Conservation (phyloP, 2,888 invertebrate genomes). For the Aphrophora alni region DNA sequence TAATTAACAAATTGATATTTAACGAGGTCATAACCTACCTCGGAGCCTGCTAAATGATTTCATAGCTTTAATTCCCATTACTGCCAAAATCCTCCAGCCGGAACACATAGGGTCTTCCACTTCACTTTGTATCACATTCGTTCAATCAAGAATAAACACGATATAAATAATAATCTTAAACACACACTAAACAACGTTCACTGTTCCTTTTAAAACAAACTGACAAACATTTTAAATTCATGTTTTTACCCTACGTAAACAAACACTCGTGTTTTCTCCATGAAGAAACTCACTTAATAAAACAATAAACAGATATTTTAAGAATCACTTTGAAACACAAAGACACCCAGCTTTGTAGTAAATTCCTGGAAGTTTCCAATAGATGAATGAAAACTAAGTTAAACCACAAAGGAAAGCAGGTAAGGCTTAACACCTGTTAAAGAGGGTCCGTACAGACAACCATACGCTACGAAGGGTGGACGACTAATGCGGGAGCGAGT, state of each 20-base stretch:
- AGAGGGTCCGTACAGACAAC: background rate
- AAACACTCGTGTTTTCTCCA: background rate
- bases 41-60: constrained; percentile 86
- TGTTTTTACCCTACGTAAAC: background rate
- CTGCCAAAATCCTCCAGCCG: constrained; percentile 56
- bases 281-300: background rate
- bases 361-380: background rate
- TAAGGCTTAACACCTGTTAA: background rate
- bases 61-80: constrained; percentile 89
- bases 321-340: background rate
- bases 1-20: background rate
- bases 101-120: constrained; percentile 29
- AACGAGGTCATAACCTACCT: constrained; percentile 63
- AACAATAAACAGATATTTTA: background rate
- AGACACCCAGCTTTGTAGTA: background rate
- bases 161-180: background rate
- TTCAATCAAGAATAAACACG: background rate
- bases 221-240: background rate
- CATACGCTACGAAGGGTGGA: background rate
- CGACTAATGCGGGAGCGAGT: constrained; percentile 20
- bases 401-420: background rate
- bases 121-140: constrained; percentile 9
- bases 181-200: background rate
- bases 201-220: background rate
- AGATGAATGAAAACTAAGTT: background rate